phyloP scores from a whole-genome alignment of 2,888 invertebrate species.

The Sicus ferrugineus region DNA sequence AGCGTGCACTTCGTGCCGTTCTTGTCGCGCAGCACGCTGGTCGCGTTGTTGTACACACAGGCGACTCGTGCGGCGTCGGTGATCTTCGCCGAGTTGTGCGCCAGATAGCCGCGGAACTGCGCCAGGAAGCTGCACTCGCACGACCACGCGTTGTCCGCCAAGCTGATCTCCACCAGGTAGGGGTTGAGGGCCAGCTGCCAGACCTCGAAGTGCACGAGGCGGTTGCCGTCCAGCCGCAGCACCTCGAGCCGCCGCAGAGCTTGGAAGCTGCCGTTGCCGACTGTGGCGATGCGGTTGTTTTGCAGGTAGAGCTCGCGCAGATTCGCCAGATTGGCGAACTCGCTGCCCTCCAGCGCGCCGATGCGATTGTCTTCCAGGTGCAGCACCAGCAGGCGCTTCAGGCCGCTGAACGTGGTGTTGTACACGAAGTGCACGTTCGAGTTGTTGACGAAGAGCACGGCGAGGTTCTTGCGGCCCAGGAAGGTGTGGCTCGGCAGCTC shows the following conservation, averaged over 20 bases:
- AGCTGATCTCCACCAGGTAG: slow-evolving; percentile 84
- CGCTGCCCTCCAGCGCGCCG: slow-evolving; percentile 80
- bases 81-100: slow-evolving; percentile 80
- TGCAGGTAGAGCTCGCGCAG: slow-evolving; percentile 87
- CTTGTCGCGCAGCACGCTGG: slow-evolving; percentile 78
- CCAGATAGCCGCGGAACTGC: slow-evolving; percentile 81
- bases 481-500: slow-evolving; percentile 89
- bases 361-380: slow-evolving; percentile 90
- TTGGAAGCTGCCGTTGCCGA: slow-evolving; percentile 86
- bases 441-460: slow-evolving; percentile 86
- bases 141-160: slow-evolving; percentile 88
- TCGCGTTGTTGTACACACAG: slow-evolving; percentile 78
- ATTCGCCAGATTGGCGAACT: slow-evolving; percentile 82
- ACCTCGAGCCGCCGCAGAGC: slow-evolving; percentile 84
- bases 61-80: slow-evolving; percentile 79
- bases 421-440: slow-evolving; percentile 85
- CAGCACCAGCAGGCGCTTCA: slow-evolving; percentile 79
- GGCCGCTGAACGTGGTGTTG: slow-evolving; percentile 90
- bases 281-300: slow-evolving; percentile 81
- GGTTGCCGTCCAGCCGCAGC: slow-evolving; percentile 84
- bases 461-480: slow-evolving; percentile 89
- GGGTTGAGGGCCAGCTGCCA: slow-evolving; percentile 87
- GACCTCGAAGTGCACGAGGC: slow-evolving; percentile 81
- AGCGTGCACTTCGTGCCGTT: slow-evolving; percentile 81
- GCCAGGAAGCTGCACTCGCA: slow-evolving; percentile 88